Base-by-base conservation (phyloP, 2,888 invertebrate species). In the Ectemnius lituratus region DNA sequence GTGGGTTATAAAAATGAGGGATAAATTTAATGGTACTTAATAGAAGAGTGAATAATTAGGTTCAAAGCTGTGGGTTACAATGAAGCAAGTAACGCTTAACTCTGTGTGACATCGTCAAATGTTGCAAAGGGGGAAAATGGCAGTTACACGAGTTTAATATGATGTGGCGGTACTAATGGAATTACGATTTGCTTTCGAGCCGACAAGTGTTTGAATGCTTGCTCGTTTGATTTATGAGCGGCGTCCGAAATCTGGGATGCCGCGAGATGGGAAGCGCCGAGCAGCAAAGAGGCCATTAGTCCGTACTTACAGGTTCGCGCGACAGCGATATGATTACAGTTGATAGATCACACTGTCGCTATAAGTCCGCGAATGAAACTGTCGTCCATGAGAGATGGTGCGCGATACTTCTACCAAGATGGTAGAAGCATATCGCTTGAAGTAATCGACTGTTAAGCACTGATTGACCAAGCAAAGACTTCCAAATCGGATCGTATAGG, bases 281-380 rank as follows among this genome's bases (percentile, higher is more conserved):
- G 14, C 4, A 52, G n/a, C 23, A 23, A 23, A 23, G 52, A 14
- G 52, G n/a, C 52, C 52, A 52, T 52, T 52, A 52, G 52, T 52
- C 16, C 16, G n/a, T 52, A 52, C 52, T 52, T 52, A 52, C 16
- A 16, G 8, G n/a, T 14, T 16, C 16, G 5, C 14, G 16, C 52
- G n/a, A 69, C 65, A 68, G 60, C 68, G 65, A 73, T 73, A 75
- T 69, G 75, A 73, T 73, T 68, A 75, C 62, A 45, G n/a, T 46
- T 14, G 27, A 16, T 52, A 65, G 52, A 75, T 65, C 68, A 65
- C 62, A 4, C 28, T 46, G 46, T 61, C 56, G 18, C n/a, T 47
- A n/a, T 16, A 27, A 37, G 45, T 47, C 62, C 58, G 60, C 28
- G 52, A 52, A 52, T 52, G 5, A 52, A 52, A 52, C 47, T 18